phyloP scores from a whole-genome alignment of 2,113 vertebrate genomes.

The Petroica traversi region DNA sequence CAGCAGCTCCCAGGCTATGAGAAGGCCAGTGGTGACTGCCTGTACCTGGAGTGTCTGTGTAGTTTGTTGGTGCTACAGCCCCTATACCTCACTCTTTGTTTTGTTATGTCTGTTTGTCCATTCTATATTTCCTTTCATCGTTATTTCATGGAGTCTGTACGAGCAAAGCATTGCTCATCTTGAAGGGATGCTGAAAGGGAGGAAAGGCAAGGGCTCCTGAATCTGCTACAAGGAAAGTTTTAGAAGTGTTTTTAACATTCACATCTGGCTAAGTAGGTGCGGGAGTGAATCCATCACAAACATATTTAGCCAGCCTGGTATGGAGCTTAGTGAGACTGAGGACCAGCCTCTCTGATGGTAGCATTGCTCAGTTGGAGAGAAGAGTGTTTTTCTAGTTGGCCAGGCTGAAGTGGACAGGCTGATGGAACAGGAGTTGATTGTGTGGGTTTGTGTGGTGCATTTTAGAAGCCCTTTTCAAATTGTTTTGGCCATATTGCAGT shows the following conservation, averaged over 20 bases:
- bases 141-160: neutral
- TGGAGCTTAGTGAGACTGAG: neutral
- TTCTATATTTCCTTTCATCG: neutral
- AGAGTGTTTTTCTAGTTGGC: neutral
- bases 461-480: neutral
- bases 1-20: neutral
- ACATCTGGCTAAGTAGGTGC: neutral
- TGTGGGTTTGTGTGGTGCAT: neutral
- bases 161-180: accelerated
- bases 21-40: neutral
- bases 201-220: neutral
- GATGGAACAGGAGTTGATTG: neutral
- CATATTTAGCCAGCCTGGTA: neutral
- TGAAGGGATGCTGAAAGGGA: neutral
- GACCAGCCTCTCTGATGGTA: neutral
- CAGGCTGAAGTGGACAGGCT: neutral
- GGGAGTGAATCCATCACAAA: neutral
- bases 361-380: neutral
- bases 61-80: neutral
- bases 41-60: accelerated
- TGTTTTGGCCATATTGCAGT: neutral
- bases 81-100: neutral
- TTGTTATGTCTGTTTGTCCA: neutral
- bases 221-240: neutral
- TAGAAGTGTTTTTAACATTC: neutral